Evolutionary conservation across 2,888 invertebrate species (phyloP).

Genomic region (Oscheius sp.): DNA sequence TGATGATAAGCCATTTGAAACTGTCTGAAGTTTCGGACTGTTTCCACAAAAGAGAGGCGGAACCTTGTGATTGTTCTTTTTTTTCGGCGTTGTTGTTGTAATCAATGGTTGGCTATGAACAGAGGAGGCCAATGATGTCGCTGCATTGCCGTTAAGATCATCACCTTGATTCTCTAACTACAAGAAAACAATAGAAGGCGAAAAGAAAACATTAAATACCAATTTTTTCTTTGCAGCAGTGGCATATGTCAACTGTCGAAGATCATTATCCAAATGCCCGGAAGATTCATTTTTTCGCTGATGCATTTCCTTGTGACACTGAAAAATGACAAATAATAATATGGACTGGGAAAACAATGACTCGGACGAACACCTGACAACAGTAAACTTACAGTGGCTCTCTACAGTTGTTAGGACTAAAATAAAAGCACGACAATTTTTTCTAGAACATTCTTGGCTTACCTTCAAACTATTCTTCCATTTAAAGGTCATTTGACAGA

Average conservation of each 20-base stretch:
- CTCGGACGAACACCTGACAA: too few species aligned
- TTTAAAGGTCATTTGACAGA: slow-evolving; percentile 70
- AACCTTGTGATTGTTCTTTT: slow-evolving; percentile 34
- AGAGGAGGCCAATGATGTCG: slow-evolving; percentile 33
- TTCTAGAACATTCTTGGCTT: too few species aligned
- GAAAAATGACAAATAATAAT: slow-evolving; percentile 16
- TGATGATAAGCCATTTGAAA: slow-evolving; percentile 1
- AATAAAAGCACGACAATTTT: too few species aligned
- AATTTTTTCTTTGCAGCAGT: slow-evolving; percentile 66
- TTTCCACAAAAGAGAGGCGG: not conserved
- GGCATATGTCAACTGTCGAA: slow-evolving; percentile 66
- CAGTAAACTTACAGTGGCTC: too few species aligned
- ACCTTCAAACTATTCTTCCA: slow-evolving; percentile 69
- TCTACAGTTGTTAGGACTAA: too few species aligned
- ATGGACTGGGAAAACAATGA: too few species aligned
- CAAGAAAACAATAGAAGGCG: not conserved
- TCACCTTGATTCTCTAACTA: slow-evolving; percentile 28
- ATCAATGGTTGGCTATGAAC: slow-evolving; percentile 47
- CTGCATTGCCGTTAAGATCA: slow-evolving; percentile 21
- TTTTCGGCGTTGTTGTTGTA: slow-evolving; percentile 52
- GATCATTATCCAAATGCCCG: slow-evolving; percentile 58
- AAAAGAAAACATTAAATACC: slow-evolving; percentile 36
- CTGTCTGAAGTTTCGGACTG: not conserved
- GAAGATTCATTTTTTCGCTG: slow-evolving; percentile 67
- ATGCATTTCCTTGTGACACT: slow-evolving; percentile 68